A percentile compares a stretch with the other conserved stretches of the same genome.
Conservation (phyloP, 2,113 vertebrate genomes). For the Dasyprocta punctata region DNA sequence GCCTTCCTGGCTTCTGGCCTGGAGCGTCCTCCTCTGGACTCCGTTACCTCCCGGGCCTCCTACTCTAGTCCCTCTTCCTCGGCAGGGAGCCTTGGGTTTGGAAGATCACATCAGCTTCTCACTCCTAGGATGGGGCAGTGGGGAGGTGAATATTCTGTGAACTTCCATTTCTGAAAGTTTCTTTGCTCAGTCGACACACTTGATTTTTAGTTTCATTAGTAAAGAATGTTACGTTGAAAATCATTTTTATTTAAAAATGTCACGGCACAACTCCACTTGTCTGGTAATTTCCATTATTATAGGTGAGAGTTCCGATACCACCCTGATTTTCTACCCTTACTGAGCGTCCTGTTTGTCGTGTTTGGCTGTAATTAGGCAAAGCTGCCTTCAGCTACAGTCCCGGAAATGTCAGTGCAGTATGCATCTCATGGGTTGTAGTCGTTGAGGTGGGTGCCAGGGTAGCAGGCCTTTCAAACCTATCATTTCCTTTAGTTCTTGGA, state of each 20-base stretch:
- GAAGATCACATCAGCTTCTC: background rate
- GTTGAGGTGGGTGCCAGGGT: background rate
- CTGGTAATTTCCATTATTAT: background rate
- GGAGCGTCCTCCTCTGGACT: background rate
- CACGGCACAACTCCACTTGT: background rate
- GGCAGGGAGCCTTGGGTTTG: background rate
- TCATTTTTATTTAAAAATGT: background rate
- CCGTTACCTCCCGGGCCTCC: background rate
- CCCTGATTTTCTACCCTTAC: background rate
- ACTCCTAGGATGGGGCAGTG: background rate
- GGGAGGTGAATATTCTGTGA: background rate
- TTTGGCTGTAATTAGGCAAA: slow-evolving; percentile 8
- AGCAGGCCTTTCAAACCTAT: background rate
- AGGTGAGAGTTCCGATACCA: background rate
- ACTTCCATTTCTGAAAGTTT: background rate
- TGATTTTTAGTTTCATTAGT: background rate
- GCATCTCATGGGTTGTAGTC: background rate
- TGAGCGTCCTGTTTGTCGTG: background rate
- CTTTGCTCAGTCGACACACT: background rate
- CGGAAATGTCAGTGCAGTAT: background rate
- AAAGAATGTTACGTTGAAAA: background rate
- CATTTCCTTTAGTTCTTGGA: background rate
- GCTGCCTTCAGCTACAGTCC: background rate
- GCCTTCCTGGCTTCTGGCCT: background rate
- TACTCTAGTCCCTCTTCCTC: background rate